These are phyloP conservation scores for Tragopan temminckii DNA, from an alignment of 2,797 vertebrate species.

Conservation along the genomic window DNA sequence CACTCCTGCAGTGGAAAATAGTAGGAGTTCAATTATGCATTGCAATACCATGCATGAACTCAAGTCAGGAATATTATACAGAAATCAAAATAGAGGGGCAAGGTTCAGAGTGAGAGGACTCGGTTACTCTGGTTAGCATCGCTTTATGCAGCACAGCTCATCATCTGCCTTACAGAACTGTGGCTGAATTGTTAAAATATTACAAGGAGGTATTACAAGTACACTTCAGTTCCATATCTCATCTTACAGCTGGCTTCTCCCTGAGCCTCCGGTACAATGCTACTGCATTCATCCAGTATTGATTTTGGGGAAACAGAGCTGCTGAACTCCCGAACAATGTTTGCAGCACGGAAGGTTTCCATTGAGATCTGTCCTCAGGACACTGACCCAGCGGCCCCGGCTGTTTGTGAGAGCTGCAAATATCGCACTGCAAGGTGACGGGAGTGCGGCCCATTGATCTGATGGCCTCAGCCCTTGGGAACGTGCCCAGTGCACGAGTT, in stretches of 20 bases:
- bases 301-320: constrained; percentile 5
- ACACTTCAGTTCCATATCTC: constrained; percentile 37
- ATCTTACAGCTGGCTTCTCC: constrained; percentile 33
- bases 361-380: neutral
- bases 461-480: neutral
- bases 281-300: neutral
- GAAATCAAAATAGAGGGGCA: constrained; percentile 47
- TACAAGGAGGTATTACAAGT: constrained; percentile 43
- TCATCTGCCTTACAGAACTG: constrained; percentile 35
- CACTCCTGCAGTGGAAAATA: constrained; percentile 17
- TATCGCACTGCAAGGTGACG: neutral
- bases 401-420: neutral
- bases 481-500: neutral
- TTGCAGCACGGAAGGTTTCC: constrained; percentile 5
- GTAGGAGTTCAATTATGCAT: constrained; percentile 34
- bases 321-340: neutral
- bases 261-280: neutral
- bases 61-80: neutral
- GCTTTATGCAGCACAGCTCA: neutral
- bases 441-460: neutral
- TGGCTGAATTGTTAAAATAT: constrained; percentile 49
- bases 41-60: constrained; percentile 19
- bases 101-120: neutral
- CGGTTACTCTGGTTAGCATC: constrained; percentile 8
- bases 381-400: neutral